Conservation (phyloP, 2,888 invertebrate genomes). For the Bhutanitis thaidina region DNA sequence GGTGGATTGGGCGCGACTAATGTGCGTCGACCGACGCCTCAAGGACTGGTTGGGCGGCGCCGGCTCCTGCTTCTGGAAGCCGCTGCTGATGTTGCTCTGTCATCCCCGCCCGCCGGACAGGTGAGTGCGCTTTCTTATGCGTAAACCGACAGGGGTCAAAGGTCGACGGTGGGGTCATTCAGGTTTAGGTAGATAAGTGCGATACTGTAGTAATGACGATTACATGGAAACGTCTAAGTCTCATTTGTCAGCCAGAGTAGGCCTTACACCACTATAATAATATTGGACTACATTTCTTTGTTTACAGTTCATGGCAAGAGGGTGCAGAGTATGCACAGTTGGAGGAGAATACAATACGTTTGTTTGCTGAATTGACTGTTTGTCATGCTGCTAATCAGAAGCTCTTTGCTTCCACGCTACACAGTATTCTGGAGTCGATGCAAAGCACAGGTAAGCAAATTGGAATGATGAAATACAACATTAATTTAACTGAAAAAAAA, state of each 20-base stretch:
- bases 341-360: constrained; percentile 88
- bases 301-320: constrained; percentile 64
- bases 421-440: constrained; percentile 85
- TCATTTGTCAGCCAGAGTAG: too few relatives aligned
- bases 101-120: constrained; percentile 71
- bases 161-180: too few relatives aligned
- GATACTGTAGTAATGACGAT: too few relatives aligned
- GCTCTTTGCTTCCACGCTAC: constrained; percentile 88
- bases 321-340: constrained; percentile 77
- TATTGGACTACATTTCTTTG: neutral
- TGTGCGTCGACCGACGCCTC: constrained; percentile 89
- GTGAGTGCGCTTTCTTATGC: constrained; percentile 33
- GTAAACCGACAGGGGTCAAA: too few relatives aligned
- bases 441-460: constrained; percentile 48
- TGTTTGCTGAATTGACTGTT: constrained; percentile 90
- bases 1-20: constrained; percentile 89
- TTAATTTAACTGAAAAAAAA: too few relatives aligned
- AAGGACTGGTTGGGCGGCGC: constrained; percentile 93
- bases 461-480: too few relatives aligned
- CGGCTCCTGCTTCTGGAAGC: constrained; percentile 92
- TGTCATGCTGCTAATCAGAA: constrained; percentile 93
- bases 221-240: too few relatives aligned
- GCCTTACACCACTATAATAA: too few relatives aligned
- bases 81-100: constrained; percentile 87
- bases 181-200: too few relatives aligned